Conservation (phyloP, 1,140 invertebrate genomes). For the Phenacoccus solenopsis region DNA sequence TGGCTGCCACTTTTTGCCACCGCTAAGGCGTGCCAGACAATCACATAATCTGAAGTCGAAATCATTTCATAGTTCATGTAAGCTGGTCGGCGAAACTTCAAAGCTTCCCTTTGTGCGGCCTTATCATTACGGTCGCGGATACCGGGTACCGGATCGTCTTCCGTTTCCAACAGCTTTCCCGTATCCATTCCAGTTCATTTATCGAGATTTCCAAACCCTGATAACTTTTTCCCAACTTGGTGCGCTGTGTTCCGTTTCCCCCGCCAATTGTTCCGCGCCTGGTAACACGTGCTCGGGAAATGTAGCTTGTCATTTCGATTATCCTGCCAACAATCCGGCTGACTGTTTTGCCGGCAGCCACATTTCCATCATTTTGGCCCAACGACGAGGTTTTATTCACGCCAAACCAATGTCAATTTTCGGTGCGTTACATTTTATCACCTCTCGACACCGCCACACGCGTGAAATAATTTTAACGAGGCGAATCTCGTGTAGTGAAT, state of each 20-base stretch:
- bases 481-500: too few relatives aligned
- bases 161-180: neutral
- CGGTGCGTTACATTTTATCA: too few relatives aligned
- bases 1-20: too few relatives aligned
- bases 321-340: too few relatives aligned
- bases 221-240: neutral
- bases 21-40: neutral
- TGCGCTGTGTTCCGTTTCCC: neutral
- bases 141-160: neutral
- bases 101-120: neutral
- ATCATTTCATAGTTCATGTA: neutral
- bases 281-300: neutral
- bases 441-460: too few relatives aligned
- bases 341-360: too few relatives aligned
- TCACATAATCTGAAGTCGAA: neutral
- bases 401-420: too few relatives aligned
- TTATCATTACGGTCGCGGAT: neutral
- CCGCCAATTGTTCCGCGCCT: neutral
- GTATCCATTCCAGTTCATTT: neutral
- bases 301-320: neutral
- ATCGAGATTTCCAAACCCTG: neutral
- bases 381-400: too few relatives aligned
- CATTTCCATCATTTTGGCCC: too few relatives aligned
- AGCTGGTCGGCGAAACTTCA: too few relatives aligned
- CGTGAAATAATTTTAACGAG: too few relatives aligned